Conservation (phyloP, 2,113 vertebrate species). For the Tachysurus fulvidraco region DNA sequence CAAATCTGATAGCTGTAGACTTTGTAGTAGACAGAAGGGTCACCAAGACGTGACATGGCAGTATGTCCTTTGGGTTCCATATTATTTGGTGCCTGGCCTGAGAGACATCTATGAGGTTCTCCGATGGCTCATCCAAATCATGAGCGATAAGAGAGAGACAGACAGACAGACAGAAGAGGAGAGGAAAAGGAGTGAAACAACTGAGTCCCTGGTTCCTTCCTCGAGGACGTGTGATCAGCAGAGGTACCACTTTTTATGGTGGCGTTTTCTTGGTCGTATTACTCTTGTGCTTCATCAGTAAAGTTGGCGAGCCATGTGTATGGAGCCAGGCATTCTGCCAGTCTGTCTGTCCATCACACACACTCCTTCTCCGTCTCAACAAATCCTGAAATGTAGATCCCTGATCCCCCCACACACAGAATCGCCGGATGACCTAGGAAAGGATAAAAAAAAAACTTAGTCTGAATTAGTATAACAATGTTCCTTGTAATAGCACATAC, state of each 20-base stretch:
- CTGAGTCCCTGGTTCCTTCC: neutral
- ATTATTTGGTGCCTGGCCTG: slow-evolving; percentile 46
- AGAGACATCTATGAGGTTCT: neutral
- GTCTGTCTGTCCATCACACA: slow-evolving; percentile 78
- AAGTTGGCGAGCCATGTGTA: slow-evolving; percentile 74
- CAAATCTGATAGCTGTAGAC: slow-evolving; percentile 8
- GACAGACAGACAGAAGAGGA: neutral
- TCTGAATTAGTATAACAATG: neutral
- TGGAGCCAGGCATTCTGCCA: slow-evolving; percentile 76
- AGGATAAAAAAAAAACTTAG: slow-evolving; percentile 2
- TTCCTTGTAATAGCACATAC: neutral
- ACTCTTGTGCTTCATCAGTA: slow-evolving; percentile 76
- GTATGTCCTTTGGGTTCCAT: slow-evolving; percentile 35
- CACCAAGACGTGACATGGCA: slow-evolving; percentile 20
- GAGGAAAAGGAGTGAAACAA: neutral
- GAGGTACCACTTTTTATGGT: slow-evolving; percentile 53
- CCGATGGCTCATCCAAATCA: slow-evolving; percentile 9
- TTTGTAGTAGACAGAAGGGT: neutral
- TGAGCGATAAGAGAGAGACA: slow-evolving; percentile 11
- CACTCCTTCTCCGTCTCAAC: slow-evolving; percentile 81
- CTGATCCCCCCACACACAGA: slow-evolving; percentile 80
- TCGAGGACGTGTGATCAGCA: neutral
- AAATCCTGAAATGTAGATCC: slow-evolving; percentile 81
- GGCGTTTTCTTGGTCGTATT: slow-evolving; percentile 74
- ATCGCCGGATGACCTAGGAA: slow-evolving; percentile 81